Percentiles rank a stretch among this genome's conserved stretches.
These are phyloP conservation scores for Mastacembelus armatus DNA, from an alignment of 2,797 vertebrate species.

Conservation along the genomic window DNA sequence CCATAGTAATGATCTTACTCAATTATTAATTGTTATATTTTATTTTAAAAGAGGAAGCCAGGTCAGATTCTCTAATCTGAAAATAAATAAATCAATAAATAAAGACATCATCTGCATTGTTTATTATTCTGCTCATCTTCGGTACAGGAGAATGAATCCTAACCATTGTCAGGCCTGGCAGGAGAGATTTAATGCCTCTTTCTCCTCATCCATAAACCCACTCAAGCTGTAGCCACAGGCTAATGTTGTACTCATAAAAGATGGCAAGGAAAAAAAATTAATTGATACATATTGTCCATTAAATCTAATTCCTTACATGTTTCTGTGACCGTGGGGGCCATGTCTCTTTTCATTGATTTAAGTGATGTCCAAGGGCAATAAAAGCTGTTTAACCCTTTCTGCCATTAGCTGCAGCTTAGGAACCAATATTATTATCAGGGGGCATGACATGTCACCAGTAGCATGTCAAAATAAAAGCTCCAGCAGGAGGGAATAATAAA, in stretches of 20 bases:
- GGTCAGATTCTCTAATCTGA: too few relatives aligned
- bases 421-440: background rate
- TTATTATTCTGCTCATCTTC: slow-evolving; percentile 33
- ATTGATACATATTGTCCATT: slow-evolving; percentile 37
- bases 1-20: too few relatives aligned
- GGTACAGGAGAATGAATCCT: slow-evolving; percentile 19
- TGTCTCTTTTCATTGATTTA: slow-evolving; percentile 12
- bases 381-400: background rate
- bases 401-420: background rate
- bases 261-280: slow-evolving; percentile 23
- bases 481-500: background rate
- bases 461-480: background rate
- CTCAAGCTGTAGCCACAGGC: slow-evolving; percentile 29
- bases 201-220: slow-evolving; percentile 28
- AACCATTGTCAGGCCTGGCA: background rate
- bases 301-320: slow-evolving; percentile 25
- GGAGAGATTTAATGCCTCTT: slow-evolving; percentile 37
- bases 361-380: background rate
- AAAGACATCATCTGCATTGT: background rate
- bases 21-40: too few relatives aligned
- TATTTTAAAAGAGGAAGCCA: too few relatives aligned
- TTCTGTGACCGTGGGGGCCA: slow-evolving; percentile 1
- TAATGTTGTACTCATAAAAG: slow-evolving; percentile 44
- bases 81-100: background rate
- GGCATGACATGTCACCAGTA: too few relatives aligned